Percentiles rank a stretch among this genome's conserved stretches.
Evolutionary conservation across 2,888 invertebrate species (phyloP).

Genomic region (Mimumesa dahlbomi): DNA sequence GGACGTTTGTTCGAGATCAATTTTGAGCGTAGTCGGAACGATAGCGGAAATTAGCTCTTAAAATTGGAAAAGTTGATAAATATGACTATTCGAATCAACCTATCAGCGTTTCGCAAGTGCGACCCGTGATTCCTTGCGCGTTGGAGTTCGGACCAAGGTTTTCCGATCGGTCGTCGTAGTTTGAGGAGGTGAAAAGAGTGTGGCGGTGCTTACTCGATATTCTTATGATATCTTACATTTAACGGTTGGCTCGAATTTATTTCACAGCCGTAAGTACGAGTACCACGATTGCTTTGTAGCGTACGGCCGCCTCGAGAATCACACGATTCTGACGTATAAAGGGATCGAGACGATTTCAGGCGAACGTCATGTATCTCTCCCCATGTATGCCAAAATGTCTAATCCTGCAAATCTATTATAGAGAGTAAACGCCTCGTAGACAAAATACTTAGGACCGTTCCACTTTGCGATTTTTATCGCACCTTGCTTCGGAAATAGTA

Average conservation of each 20-base stretch:
- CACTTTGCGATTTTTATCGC: background rate
- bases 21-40: too few relatives aligned
- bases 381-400: constrained; percentile 66
- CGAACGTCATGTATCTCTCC: constrained; percentile 61
- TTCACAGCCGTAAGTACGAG: constrained; percentile 72
- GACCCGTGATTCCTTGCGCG: constrained; percentile 71
- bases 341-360: constrained; percentile 53
- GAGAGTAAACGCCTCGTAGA: background rate
- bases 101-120: constrained; percentile 59
- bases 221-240: constrained; percentile 73
- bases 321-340: constrained; percentile 37
- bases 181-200: constrained; percentile 60
- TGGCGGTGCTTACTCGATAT: constrained; percentile 60
- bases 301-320: background rate
- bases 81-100: constrained; percentile 50
- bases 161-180: constrained; percentile 55
- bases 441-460: background rate
- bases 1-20: too few relatives aligned
- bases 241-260: constrained; percentile 65
- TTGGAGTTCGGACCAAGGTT: constrained; percentile 56
- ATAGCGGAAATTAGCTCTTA: background rate
- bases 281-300: background rate
- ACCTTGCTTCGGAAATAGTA: background rate
- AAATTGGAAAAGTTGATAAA: constrained; percentile 36
- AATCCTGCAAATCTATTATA: constrained; percentile 42